phyloP scores from a whole-genome alignment of 2,113 vertebrate species.

The Sinocyclocheilus maitianheensis region DNA sequence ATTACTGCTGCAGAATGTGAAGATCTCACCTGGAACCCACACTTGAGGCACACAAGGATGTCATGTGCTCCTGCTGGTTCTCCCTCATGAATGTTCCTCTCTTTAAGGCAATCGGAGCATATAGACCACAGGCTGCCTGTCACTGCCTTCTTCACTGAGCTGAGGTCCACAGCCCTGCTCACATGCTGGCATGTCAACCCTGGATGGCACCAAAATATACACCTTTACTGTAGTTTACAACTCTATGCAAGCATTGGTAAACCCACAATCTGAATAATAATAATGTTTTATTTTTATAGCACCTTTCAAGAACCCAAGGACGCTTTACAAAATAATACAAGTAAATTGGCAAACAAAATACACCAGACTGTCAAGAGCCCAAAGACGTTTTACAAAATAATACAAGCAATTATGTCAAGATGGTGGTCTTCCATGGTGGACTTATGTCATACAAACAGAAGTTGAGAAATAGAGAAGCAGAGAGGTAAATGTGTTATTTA shows the following conservation, averaged over 20 bases:
- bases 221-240: conserved; percentile 4
- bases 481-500: no score
- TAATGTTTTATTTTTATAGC: no score
- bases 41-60: conserved; percentile 92
- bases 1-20: not conserved
- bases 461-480: no score
- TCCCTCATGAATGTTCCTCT: conserved; percentile 82
- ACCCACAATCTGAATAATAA: not conserved
- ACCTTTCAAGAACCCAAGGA: no score
- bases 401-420: no score
- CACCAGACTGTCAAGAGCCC: no score
- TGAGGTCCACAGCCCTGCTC: conserved; percentile 88
- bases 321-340: no score
- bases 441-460: no score
- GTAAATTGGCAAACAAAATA: no score
- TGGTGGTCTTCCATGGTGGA: no score
- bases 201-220: conserved; percentile 50
- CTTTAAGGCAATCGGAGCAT: conserved; percentile 91
- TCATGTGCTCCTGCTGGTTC: conserved; percentile 78
- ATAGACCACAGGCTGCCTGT: conserved; percentile 85
- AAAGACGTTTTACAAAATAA: no score
- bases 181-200: conserved; percentile 93
- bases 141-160: conserved; percentile 87
- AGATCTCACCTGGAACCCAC: conserved; percentile 88
- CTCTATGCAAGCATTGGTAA: not conserved